A percentile compares a stretch with the other conserved stretches of the same genome.
Evolutionary conservation across 2,888 invertebrate species (phyloP).

Genomic region (Chirona hameri): DNA sequence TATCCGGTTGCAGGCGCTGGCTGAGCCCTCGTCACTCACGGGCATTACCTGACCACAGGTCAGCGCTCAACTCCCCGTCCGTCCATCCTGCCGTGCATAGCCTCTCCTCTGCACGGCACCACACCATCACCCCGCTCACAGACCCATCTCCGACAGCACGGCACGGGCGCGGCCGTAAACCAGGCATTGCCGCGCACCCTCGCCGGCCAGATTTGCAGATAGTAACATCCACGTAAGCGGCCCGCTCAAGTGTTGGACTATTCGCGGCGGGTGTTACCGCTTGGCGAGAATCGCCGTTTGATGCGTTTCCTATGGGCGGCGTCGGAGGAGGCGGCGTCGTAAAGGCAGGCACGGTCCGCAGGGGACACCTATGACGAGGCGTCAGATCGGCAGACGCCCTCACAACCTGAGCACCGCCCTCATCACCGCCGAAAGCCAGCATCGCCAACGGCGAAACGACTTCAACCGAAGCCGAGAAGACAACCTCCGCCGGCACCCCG

Average conservation of each 20-base stretch:
- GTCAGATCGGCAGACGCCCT: background rate
- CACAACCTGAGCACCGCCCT: background rate
- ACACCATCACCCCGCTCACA: too few relatives aligned
- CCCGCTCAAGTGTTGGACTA: background rate
- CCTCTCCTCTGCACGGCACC: too few relatives aligned
- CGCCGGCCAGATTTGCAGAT: constrained; percentile 7
- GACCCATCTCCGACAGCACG: too few relatives aligned
- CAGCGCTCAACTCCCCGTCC: too few relatives aligned
- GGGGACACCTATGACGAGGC: background rate
- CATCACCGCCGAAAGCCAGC: too few relatives aligned
- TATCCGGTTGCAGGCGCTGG: too few relatives aligned
- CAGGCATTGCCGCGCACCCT: too few relatives aligned
- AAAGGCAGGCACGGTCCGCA: background rate
- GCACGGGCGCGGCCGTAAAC: too few relatives aligned
- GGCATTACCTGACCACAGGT: too few relatives aligned
- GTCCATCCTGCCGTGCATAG: too few relatives aligned
- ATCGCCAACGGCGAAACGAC: background rate
- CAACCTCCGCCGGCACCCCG: constrained; percentile 30
- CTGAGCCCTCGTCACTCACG: too few relatives aligned
- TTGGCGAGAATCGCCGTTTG: background rate
- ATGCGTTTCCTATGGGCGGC: constrained; percentile 4
- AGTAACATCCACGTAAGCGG: background rate
- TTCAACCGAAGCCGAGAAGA: background rate
- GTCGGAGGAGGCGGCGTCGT: background rate
- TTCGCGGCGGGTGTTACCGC: background rate